Evolutionary conservation across 1,140 invertebrate species (phyloP), one percentile per base, ranked within the genome.

Genomic region (Adelges cooleyi): DNA sequence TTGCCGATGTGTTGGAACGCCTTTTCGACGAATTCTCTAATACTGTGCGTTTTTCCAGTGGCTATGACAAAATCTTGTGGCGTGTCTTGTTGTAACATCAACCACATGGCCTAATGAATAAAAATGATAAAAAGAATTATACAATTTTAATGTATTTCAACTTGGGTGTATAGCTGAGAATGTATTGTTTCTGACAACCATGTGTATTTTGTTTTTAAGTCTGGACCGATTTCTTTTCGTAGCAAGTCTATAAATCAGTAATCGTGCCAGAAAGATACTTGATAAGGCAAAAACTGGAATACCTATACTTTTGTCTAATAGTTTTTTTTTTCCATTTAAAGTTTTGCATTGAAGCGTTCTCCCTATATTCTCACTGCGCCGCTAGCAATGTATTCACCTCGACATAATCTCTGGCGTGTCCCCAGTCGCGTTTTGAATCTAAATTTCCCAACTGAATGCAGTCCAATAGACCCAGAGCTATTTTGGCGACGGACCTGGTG

Each of bases 41-140:
- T 95, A 76, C 91, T 97, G 74, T 96, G 93, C 6, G 85, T 84
- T 77, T 95, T 87, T 17, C 94, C 94, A 3, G 94, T 98, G 2
- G 96, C 92, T 70, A 99, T 94, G 2, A 99, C 95, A 80, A 89
- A 99, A 78, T 99, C 95, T 51, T 98, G 89, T 0, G 96, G 89
- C 46, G 78, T 76, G 0, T 93, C 83, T 74, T 91, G 87, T 75
- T 99, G 97, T n/a, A 99, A 78, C 91, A 99, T 99, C 72, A 95
- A 75, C 95, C 95, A 99, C 97, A 99, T 99, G 11, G 95, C 96
- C 88, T 95, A 72, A 46, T 65, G 49, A 70, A 69, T 48, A 66
- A 67, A 52, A 65, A 33, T 18, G 15, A 59, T 49, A 20, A 27
- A 40, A 13, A 15, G n/a, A 36, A 20, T 1, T 23, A 23, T 25